Evolutionary conservation across 2,888 invertebrate species (phyloP), one percentile per base, ranked within the genome.

Genomic region (Euzetes globulus): DNA sequence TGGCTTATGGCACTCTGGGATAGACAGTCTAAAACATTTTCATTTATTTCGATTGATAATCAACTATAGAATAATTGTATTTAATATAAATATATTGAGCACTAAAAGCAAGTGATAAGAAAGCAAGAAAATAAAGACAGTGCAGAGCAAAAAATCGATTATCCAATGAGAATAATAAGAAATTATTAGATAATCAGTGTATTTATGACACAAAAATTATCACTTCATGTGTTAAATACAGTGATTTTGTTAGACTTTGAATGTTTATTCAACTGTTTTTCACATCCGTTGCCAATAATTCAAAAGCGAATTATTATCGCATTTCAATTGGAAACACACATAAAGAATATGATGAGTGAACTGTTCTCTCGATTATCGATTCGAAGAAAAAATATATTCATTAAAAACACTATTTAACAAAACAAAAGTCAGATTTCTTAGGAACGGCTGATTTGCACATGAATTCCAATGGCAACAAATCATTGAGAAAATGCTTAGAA

Each of bases 261-360:
- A 70, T 70, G 70, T 70, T 70, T 70, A 70, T 47, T 70, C 27
- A 70, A 70, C 45, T 47, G 45, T 45, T 70, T 58, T 70, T 45
- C 45, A 70, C 70, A 70, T 70, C 70, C 70, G 70, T 27, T 70
- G 41, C 41, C 45, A 70, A 45, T 37, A 70, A 70, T 70, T 70
- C 70, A 25, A 19, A 41, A 7, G 41, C 37, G 19, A 47, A 47
- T 70, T 70, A 70, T 70, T 70, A 70, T 70, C 70, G 17, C 58
- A 22, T 58, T 37, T 65, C 33, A 65, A 65, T 65, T 27, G 13
- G 33, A 19, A 37, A 37, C 4, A 70, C 17, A 58, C 58, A 55
- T 58, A 27, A 70, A 70, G 70, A 70, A 70, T 70, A 70, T 70
- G 70, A 70, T 70, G 70, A 70, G 45, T 70, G 70, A 70, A 70